Evolutionary conservation across 2,113 vertebrate species (phyloP), one percentile per base, ranked within the genome.

Genomic region (Trichechus manatus): DNA sequence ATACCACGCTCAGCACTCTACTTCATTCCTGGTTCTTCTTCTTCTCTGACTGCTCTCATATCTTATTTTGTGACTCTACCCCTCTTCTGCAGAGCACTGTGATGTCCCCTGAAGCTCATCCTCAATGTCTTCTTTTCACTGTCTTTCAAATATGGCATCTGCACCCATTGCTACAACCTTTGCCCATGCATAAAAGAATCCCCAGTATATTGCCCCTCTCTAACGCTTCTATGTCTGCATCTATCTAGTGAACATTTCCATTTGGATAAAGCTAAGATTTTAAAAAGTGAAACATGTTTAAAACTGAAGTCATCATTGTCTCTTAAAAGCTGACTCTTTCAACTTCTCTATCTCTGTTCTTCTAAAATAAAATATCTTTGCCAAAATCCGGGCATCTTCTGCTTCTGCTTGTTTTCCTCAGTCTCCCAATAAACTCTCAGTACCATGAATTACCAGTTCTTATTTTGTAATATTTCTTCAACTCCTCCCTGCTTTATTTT

Each of bases 251-350:
- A 94, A 36, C 2, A 56, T 23, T n/a, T 53, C 64, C 31, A 68
- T 39, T 17, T 42, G n/a, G 33, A 13, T 50, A 87, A 72, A 59
- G 50, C 31, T 87, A 42, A 61, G 15, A 17, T 61, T 93, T 74
- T 42, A 92, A 79, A 56, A 85, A 95, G 75, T 47, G 7, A 89
- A 89, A 15, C 59, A 36, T 64, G 4, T 50, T 80, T 53, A 95
- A 75, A 68, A 66, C 22, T 47, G 78, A 90, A 81, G 23, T 4
- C 17, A 61, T 59, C 36, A 8, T 15, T 31, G 23, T 36, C 31
- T 85, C 72, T 56, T 81, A 66, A 93, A 96, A 15, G 22, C 66
- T 44, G 4, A 27, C 23, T 97, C 61, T 89, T 88, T 42, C 9
- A 0, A 36, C 13, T 74, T 84, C 33, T 66, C 13, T 56, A 29